Conservation (phyloP, 2,797 vertebrate genomes). For the Acipenser oxyrinchus region DNA sequence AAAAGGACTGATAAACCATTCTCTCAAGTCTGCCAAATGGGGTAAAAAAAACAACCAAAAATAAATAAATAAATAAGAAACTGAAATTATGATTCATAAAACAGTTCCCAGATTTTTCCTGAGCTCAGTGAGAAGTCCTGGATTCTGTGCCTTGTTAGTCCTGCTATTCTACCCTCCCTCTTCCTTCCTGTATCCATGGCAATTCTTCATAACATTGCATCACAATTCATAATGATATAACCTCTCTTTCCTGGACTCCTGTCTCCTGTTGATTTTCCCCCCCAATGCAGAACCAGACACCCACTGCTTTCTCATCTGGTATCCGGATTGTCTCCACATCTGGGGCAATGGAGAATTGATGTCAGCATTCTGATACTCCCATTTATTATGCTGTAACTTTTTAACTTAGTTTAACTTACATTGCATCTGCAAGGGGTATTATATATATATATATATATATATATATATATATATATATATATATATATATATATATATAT, state of each 20-base stretch:
- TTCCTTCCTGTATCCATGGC: constrained; percentile 73
- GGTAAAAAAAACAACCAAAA: too few relatives aligned
- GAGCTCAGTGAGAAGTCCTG: constrained; percentile 42
- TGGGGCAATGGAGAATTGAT: constrained; percentile 28
- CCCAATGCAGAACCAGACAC: constrained; percentile 22
- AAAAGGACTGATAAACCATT: too few relatives aligned
- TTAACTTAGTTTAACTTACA: constrained; percentile 42
- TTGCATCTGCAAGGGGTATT: constrained; percentile 31
- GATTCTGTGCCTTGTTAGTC: constrained; percentile 58
- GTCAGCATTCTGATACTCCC: constrained; percentile 41
- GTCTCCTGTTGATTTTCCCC: constrained; percentile 47
- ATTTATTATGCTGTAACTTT: constrained; percentile 33
- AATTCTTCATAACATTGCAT: constrained; percentile 81
- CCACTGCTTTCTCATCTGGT: constrained; percentile 37
- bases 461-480: too few relatives aligned
- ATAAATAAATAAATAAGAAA: too few relatives aligned
- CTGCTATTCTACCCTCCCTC: constrained; percentile 71
- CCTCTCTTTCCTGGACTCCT: constrained; percentile 76
- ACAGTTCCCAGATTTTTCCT: constrained; percentile 10
- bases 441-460: too few relatives aligned
- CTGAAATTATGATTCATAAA: too few relatives aligned
- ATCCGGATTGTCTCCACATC: constrained; percentile 40
- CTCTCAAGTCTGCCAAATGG: too few relatives aligned
- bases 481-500: too few relatives aligned
- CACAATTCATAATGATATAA: constrained; percentile 82